Conservation (phyloP, 2,888 invertebrate genomes). For the Orchesella flavescens region DNA sequence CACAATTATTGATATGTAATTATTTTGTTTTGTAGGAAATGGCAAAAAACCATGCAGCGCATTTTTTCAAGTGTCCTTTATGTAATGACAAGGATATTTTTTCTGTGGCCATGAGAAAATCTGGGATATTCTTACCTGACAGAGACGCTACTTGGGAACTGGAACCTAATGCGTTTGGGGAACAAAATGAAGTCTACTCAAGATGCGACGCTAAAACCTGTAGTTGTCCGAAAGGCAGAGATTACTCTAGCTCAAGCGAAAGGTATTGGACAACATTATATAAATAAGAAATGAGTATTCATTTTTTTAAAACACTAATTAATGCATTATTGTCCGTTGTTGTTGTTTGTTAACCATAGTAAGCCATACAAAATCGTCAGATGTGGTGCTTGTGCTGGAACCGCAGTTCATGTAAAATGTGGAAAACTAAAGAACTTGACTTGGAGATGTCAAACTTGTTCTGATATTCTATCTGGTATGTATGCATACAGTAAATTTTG, state of each 20-base stretch:
- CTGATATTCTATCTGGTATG: slow-evolving; percentile 41
- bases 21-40: slow-evolving; percentile 77
- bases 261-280: neutral
- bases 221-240: slow-evolving; percentile 78
- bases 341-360: slow-evolving; percentile 69
- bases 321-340: neutral
- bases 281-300: no score
- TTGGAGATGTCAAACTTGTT: slow-evolving; percentile 76
- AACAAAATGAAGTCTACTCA: slow-evolving; percentile 80
- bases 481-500: no score
- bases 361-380: slow-evolving; percentile 76
- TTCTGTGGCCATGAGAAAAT: slow-evolving; percentile 78
- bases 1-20: neutral
- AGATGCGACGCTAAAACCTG: slow-evolving; percentile 80
- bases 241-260: slow-evolving; percentile 74
- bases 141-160: slow-evolving; percentile 90
- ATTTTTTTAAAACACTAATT: no score
- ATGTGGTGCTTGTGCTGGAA: slow-evolving; percentile 78
- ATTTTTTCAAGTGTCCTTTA: slow-evolving; percentile 88
- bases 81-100: slow-evolving; percentile 84
- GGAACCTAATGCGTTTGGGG: slow-evolving; percentile 84
- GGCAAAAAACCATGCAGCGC: slow-evolving; percentile 82
- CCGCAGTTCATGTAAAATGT: slow-evolving; percentile 77
- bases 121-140: slow-evolving; percentile 87
- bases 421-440: slow-evolving; percentile 74